Base-by-base conservation (phyloP, 2,888 invertebrate genomes). In the Macrosoma leucophasiata region DNA sequence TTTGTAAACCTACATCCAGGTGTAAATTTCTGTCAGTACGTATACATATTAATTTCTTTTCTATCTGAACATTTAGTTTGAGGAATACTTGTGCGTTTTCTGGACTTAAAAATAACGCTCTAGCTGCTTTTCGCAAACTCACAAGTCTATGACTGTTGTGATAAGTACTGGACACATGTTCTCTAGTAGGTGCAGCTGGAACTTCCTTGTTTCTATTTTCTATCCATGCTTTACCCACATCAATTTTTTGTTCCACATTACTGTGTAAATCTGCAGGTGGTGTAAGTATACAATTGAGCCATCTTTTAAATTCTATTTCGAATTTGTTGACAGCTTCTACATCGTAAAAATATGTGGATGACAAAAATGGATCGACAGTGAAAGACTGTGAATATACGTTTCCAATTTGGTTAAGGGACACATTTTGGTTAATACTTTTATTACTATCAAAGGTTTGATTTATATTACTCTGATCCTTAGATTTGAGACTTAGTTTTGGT, bases 1-100 rank as follows among this genome's bases (percentile, higher is more conserved):
- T 90, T 64, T 95, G 94, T 45, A 94, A 74, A 0, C 92, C 93
- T 18, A 95, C 85, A 74, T 97, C 95, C 29, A 93, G 86, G 62
- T 95, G 93, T 4, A 96, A 74, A 71, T 93, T 91, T 38, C 90
- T 88, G 67, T 96, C 96, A 13, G 85, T 82, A 35, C 96, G 84
- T 18, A 96, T 89, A 7, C 86, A 70, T 15, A 96, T 78, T n/a
- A 91, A 85, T 36, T 90, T 89, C 43, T 89, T 90, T 48, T 94
- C 92, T 14, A 96, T 88, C 41, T 91, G 90, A 0, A 82, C 81
- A 18, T 89, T 87, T 1, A 94, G 78, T 62, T 91, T 92, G 7
- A 87, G 77, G 34, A 94, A 86, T 0, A 93, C 90, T 29, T 73
- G 58, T 2, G 86, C 74, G 19, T 93, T 86, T 50, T 87, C 86